Evolutionary conservation across 1,140 invertebrate species (phyloP).

Genomic region (Drosophila subpulchrella): DNA sequence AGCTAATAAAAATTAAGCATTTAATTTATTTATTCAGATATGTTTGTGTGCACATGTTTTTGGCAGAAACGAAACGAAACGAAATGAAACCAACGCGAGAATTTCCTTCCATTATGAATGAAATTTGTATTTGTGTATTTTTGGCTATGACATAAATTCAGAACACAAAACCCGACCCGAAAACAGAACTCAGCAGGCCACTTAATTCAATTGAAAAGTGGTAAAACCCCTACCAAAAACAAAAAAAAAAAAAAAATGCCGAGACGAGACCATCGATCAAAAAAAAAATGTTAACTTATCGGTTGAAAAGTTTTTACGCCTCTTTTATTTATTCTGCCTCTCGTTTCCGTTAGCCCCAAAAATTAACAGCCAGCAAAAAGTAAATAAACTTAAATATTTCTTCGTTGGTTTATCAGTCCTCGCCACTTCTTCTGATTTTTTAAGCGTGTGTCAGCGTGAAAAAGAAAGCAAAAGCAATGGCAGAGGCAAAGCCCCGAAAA

Average conservation of each 20-base stretch:
- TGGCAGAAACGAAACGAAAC: slow-evolving; percentile 12
- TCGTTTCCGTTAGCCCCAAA: slow-evolving; percentile 53
- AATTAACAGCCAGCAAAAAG: slow-evolving; percentile 64
- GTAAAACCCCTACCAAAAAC: neutral
- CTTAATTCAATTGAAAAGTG: slow-evolving; percentile 45
- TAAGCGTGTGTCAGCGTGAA: slow-evolving; percentile 58
- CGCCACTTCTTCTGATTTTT: slow-evolving; percentile 44
- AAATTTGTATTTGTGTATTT: slow-evolving; percentile 63
- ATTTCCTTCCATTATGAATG: slow-evolving; percentile 71
- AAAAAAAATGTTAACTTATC: slow-evolving; percentile 66
- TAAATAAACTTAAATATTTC: slow-evolving; percentile 63
- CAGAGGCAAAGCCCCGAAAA: slow-evolving; percentile 28
- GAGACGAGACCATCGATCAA: slow-evolving; percentile 38
- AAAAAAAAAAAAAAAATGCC: neutral
- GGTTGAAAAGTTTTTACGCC: slow-evolving; percentile 47
- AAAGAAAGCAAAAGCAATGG: slow-evolving; percentile 65
- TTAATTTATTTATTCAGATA: slow-evolving; percentile 73
- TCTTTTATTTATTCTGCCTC: slow-evolving; percentile 71
- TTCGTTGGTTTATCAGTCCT: slow-evolving; percentile 52
- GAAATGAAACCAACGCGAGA: slow-evolving; percentile 14
- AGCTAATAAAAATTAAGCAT: slow-evolving; percentile 79
- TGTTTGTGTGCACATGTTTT: slow-evolving; percentile 43
- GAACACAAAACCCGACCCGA: slow-evolving; percentile 2
- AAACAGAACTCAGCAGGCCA: slow-evolving; percentile 20
- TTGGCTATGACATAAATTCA: slow-evolving; percentile 78